phyloP scores from a whole-genome alignment of 2,113 vertebrate species.

The Poicephalus gulielmi region DNA sequence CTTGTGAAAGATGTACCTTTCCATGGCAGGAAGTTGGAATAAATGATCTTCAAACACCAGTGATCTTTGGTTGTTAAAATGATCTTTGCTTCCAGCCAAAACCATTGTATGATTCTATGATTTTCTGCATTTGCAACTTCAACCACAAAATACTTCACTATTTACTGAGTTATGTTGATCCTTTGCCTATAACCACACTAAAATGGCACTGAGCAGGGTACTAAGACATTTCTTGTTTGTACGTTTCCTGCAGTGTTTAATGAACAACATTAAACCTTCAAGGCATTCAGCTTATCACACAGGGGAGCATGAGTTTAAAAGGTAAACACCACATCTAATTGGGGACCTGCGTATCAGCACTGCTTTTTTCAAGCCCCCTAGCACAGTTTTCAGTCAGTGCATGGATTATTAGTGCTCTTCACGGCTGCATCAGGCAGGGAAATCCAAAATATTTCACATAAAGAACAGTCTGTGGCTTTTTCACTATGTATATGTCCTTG shows the following conservation, averaged over 20 bases:
- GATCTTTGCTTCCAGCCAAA: background rate
- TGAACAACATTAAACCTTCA: background rate
- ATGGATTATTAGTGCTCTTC: background rate
- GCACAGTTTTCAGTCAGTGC: background rate
- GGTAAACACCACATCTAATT: background rate
- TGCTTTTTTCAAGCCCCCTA: background rate
- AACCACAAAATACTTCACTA: background rate
- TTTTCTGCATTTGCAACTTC: background rate
- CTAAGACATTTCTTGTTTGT: background rate
- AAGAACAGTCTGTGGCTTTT: background rate
- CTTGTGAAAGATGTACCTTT: background rate
- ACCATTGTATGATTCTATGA: background rate
- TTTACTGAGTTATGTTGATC: background rate
- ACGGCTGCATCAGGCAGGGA: background rate
- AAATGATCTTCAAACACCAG: background rate
- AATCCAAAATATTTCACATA: background rate
- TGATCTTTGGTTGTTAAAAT: too few species aligned
- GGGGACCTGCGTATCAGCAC: background rate
- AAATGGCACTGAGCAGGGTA: background rate
- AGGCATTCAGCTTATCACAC: background rate
- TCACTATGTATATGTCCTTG: fast-evolving
- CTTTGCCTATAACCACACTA: background rate
- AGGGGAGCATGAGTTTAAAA: background rate
- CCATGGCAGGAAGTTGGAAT: background rate
- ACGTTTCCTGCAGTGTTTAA: slow-evolving; percentile 2